phyloP scores from a whole-genome alignment of 1,140 invertebrate genomes.

The Diabrotica undecimpunctata region DNA sequence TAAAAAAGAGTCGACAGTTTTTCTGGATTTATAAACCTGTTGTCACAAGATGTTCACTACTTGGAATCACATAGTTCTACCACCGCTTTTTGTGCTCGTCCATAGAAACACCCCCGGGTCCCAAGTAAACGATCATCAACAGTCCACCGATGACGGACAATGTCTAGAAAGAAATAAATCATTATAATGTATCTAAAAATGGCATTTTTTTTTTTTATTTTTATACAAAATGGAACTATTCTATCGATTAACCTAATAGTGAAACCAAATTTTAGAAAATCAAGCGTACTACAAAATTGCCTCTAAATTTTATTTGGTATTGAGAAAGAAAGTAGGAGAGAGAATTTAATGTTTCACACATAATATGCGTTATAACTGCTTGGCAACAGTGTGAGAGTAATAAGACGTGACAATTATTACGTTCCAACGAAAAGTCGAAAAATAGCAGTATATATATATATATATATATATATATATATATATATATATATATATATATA shows the following conservation, averaged over 20 bases:
- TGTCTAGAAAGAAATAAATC: constrained; percentile 67
- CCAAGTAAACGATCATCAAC: constrained; percentile 97
- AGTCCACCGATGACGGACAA: constrained; percentile 97
- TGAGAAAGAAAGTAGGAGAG: too few species aligned
- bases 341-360: too few species aligned
- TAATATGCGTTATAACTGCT: too few species aligned
- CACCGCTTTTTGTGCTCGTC: constrained; percentile 99
- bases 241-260: neutral
- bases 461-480: too few species aligned
- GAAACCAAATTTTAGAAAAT: too few species aligned
- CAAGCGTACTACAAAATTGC: too few species aligned
- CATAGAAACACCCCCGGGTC: constrained; percentile 98
- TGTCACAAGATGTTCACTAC: constrained; percentile 14
- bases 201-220: neutral
- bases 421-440: too few species aligned
- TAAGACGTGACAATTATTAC: too few species aligned
- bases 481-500: too few species aligned
- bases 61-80: constrained; percentile 54
- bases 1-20: neutral
- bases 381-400: too few species aligned
- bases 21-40: neutral
- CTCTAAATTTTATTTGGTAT: too few species aligned
- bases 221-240: neutral
- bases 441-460: too few species aligned
- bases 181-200: neutral